These are phyloP conservation scores for Saccostrea cuccullata DNA, from an alignment of 1,140 invertebrate genomes.

Conservation along the genomic window DNA sequence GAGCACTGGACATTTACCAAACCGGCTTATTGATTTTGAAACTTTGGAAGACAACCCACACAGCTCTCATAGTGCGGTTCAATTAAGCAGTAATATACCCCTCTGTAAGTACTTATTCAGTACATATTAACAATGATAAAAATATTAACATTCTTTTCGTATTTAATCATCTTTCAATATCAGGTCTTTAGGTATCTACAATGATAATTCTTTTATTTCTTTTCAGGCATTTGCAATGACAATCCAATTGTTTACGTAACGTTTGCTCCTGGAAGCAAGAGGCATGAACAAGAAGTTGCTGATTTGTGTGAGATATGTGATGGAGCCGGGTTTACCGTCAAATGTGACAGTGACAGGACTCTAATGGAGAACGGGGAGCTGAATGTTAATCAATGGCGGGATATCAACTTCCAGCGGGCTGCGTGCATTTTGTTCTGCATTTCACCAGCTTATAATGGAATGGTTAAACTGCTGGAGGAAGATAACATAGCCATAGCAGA, in stretches of 20 bases:
- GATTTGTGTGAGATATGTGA: not conserved
- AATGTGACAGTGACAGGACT: not conserved
- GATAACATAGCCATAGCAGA: not conserved
- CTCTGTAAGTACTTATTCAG: not conserved
- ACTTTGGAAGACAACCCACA: not conserved
- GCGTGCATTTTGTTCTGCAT: not conserved
- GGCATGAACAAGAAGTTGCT: not conserved
- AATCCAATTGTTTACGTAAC: conserved; percentile 8
- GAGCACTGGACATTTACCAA: not conserved
- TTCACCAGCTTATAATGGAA: not conserved
- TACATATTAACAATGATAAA: no score
- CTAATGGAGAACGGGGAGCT: not conserved
- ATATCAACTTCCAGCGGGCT: not conserved
- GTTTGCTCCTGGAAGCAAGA: not conserved
- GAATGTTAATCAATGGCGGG: conserved; percentile 9
- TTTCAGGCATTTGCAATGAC: not conserved
- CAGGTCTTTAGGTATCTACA: no score
- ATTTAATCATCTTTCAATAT: no score
- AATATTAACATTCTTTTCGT: no score
- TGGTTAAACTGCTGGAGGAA: not conserved
- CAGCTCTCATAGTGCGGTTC: not conserved
- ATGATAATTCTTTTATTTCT: not conserved
- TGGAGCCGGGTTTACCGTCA: not conserved
- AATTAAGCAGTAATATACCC: not conserved
- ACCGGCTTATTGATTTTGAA: not conserved